Evolutionary conservation across 2,113 vertebrate species (phyloP).

Genomic region (Cricetomys ansorgei): DNA sequence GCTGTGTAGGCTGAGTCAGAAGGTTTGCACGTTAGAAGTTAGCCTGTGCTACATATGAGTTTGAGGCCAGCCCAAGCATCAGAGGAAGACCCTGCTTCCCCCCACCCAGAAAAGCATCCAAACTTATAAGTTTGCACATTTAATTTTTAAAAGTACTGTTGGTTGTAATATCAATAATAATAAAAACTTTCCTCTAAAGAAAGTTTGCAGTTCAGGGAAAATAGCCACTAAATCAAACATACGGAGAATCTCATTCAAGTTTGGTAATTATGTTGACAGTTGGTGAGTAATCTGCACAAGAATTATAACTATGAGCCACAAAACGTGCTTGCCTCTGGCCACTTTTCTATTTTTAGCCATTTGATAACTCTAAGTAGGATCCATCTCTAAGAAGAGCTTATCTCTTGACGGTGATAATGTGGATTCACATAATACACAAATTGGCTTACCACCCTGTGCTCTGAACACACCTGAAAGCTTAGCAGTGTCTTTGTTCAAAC

Average conservation of each 20-base stretch:
- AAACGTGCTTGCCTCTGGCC: not conserved
- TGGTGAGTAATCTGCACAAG: not conserved
- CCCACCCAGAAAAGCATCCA: not conserved
- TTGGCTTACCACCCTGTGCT: not conserved
- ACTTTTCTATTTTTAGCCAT: not conserved
- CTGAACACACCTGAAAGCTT: not conserved
- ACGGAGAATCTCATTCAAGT: not conserved
- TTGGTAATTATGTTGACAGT: not conserved
- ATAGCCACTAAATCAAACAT: not conserved
- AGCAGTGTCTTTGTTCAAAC: not conserved
- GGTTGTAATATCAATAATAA: not conserved
- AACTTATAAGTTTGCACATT: not conserved
- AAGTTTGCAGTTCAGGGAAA: conserved; percentile 11
- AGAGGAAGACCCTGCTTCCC: not conserved
- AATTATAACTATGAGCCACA: not conserved
- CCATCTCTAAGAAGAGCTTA: not conserved
- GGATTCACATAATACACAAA: not conserved
- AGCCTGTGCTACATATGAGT: not conserved
- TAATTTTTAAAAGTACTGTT: not conserved
- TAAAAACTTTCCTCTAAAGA: conserved; percentile 13
- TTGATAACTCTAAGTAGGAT: conserved; percentile 25
- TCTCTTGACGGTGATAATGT: not conserved
- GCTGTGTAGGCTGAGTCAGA: not conserved
- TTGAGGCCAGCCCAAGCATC: not conserved
- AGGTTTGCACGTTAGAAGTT: not conserved